A percentile compares a stretch with the other conserved stretches of the same genome.
phyloP scores from a whole-genome alignment of 92 coral and sea anemone genomes.

The Palythoa grandiflora region DNA sequence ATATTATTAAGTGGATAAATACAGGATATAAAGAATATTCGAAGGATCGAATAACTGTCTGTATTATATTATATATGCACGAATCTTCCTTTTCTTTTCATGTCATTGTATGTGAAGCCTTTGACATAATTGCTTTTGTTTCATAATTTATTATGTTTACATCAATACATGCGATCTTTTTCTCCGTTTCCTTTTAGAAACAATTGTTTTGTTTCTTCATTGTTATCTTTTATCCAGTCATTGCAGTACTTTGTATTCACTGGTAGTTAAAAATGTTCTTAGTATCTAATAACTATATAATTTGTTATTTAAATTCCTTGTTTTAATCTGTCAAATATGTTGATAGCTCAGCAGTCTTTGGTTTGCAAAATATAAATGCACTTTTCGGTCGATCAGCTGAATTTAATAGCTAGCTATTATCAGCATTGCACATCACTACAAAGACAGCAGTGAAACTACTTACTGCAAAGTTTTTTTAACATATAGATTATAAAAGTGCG shows the following conservation, averaged over 20 bases:
- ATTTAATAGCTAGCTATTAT: too few relatives aligned
- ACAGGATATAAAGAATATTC: not conserved
- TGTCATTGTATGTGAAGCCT: constrained; percentile 24
- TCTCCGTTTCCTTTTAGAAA: not conserved
- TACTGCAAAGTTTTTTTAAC: too few relatives aligned
- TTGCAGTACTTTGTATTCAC: not conserved
- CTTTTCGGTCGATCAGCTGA: too few relatives aligned
- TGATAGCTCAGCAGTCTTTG: too few relatives aligned
- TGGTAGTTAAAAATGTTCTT: not conserved
- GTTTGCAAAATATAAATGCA: too few relatives aligned
- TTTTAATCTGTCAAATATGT: too few relatives aligned
- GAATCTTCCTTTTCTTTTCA: not conserved
- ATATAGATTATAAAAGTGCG: too few relatives aligned
- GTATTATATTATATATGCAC: not conserved
- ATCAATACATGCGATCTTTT: not conserved
- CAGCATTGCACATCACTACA: too few relatives aligned
- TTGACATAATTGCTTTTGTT: constrained; percentile 20
- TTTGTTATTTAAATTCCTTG: not conserved
- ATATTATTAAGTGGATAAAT: not conserved
- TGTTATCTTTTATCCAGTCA: not conserved
- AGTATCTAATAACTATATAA: not conserved
- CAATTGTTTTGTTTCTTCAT: not conserved
- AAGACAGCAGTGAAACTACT: too few relatives aligned
- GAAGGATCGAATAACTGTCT: not conserved
- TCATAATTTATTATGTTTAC: constrained; percentile 22